Percentiles rank a stretch among this genome's conserved stretches.
Evolutionary conservation across 2,113 vertebrate genomes (phyloP).

Genomic region (Aix galericulata): DNA sequence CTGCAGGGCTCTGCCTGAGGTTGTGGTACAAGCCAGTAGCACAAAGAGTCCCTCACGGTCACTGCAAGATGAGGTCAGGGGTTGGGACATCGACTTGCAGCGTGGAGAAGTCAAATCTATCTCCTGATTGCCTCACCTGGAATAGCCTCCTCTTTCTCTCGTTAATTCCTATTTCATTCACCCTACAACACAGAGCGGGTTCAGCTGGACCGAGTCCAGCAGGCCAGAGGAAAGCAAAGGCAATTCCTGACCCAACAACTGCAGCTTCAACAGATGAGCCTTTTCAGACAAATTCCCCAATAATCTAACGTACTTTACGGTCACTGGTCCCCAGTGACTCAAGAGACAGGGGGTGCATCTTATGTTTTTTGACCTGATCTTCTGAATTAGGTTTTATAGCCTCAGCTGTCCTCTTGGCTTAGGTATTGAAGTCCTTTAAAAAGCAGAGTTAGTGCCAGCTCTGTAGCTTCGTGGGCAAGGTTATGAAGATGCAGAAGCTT

Average conservation of each 20-base stretch:
- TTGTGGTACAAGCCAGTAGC: not conserved
- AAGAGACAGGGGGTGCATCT: not conserved
- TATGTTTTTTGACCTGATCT: not conserved
- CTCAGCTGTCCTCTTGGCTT: not conserved
- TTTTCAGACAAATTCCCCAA: not conserved
- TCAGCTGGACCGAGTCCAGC: not conserved
- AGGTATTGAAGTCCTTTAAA: not conserved
- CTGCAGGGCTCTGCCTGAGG: not conserved
- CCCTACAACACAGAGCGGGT: fast-evolving
- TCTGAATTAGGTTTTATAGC: not conserved
- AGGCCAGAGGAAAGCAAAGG: not conserved
- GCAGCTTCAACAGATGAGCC: not conserved
- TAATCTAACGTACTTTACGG: not conserved
- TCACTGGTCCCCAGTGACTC: not conserved
- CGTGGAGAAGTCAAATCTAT: not conserved
- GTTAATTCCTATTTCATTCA: not conserved
- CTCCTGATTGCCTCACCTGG: not conserved
- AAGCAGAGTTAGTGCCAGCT: not conserved
- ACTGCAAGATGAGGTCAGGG: not conserved
- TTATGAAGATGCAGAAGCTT: not conserved
- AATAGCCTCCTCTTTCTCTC: not conserved
- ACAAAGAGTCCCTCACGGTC: not conserved
- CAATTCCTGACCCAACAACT: not conserved
- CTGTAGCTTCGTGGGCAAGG: not conserved
- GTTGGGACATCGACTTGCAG: not conserved